A percentile compares a stretch with the other conserved stretches of the same genome.
Evolutionary conservation across 2,797 vertebrate species (phyloP).

Genomic region (Rhynchotus rufescens): DNA sequence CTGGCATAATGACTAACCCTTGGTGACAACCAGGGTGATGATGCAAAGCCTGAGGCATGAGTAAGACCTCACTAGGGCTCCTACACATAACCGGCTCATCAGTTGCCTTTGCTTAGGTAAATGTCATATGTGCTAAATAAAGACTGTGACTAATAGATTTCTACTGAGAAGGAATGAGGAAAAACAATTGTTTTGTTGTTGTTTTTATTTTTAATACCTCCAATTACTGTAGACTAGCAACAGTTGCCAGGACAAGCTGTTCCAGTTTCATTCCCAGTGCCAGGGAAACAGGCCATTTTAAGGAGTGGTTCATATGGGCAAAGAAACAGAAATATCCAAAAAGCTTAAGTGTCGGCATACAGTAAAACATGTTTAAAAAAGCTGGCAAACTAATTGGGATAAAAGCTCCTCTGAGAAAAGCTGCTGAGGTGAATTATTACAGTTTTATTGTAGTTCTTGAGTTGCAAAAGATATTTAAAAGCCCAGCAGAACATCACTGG

Average conservation of each 20-base stretch:
- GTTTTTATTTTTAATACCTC: slow-evolving; percentile 55
- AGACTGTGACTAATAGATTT: slow-evolving; percentile 70
- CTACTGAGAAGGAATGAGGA: slow-evolving; percentile 67
- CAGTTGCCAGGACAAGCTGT: slow-evolving; percentile 62
- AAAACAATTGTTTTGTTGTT: slow-evolving; percentile 65
- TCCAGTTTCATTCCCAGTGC: slow-evolving; percentile 27
- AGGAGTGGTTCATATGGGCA: slow-evolving; percentile 4
- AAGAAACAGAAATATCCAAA: slow-evolving; percentile 49
- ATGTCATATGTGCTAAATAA: slow-evolving; percentile 68
- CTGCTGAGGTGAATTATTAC: not conserved
- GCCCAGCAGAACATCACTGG: not conserved
- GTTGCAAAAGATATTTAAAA: not conserved
- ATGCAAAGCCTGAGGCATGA: not conserved
- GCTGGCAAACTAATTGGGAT: not conserved
- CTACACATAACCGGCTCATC: not conserved
- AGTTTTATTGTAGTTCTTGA: not conserved
- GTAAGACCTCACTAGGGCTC: slow-evolving; percentile 28
- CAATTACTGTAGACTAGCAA: slow-evolving; percentile 58
- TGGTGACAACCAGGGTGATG: slow-evolving; percentile 18
- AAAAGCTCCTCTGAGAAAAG: not conserved
- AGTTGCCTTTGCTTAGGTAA: slow-evolving; percentile 49
- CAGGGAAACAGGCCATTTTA: slow-evolving; percentile 58
- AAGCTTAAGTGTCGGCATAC: slow-evolving; percentile 12
- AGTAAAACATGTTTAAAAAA: slow-evolving; percentile 18
- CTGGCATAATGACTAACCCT: slow-evolving; percentile 23